A percentile compares a stretch with the other conserved stretches of the same genome.
These are phyloP conservation scores for Mythimna ferrago DNA, from an alignment of 2,888 invertebrate genomes.

Conservation along the genomic window DNA sequence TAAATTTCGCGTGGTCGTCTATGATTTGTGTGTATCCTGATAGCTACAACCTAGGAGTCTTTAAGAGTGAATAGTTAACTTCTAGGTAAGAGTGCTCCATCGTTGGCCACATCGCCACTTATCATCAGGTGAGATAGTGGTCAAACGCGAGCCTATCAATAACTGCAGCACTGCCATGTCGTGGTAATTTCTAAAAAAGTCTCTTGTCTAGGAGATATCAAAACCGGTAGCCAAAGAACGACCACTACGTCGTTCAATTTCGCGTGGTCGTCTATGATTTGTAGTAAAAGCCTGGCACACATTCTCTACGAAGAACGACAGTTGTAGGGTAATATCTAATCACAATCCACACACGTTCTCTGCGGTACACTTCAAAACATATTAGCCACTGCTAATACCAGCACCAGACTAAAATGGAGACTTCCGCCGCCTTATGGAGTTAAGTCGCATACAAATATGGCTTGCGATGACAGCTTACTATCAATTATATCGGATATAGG, in stretches of 20 bases:
- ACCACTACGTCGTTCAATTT: neutral
- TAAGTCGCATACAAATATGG: constrained; percentile 36
- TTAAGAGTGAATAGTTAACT: too few relatives aligned
- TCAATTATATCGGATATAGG: constrained; percentile 35
- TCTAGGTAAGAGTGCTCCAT: too few relatives aligned
- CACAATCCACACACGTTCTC: constrained; percentile 39
- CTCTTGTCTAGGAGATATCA: neutral
- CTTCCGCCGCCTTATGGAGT: constrained; percentile 41
- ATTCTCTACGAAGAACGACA: constrained; percentile 15
- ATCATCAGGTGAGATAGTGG: too few relatives aligned
- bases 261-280: constrained; percentile 2
- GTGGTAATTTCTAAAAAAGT: too few relatives aligned
- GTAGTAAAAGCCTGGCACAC: constrained; percentile 1
- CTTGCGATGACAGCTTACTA: constrained; percentile 29
- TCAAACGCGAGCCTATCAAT: too few relatives aligned
- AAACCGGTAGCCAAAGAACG: neutral
- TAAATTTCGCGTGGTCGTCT: neutral
- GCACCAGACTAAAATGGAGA: constrained; percentile 41
- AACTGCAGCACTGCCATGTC: too few relatives aligned
- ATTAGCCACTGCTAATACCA: constrained; percentile 14
- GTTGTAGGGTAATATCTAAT: constrained; percentile 27
- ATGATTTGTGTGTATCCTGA: neutral
- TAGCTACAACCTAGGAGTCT: too few relatives aligned
- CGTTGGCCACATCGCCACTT: too few relatives aligned
- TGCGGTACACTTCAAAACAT: constrained; percentile 43